Percentiles rank a stretch among this genome's conserved stretches.
Evolutionary conservation across 2,797 vertebrate species (phyloP).

Genomic region (Pelochelys cantorii): DNA sequence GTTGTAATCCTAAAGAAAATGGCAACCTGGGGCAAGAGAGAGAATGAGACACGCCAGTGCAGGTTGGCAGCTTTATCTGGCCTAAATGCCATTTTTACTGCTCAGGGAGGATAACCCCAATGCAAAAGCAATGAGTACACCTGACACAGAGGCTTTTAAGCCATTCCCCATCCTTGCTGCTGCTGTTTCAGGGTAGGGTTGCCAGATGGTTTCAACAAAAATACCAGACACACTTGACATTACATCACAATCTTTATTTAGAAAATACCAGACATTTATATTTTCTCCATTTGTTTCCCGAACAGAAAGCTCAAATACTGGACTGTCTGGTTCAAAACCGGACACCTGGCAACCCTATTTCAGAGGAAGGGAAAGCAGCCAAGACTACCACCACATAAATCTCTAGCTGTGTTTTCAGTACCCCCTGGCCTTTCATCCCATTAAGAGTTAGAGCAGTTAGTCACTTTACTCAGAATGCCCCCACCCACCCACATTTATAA

Average conservation of each 20-base stretch:
- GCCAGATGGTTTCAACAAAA: too few relatives aligned
- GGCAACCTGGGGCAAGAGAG: background rate
- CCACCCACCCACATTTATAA: background rate
- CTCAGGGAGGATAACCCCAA: background rate
- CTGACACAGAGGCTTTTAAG: background rate
- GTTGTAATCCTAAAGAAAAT: background rate
- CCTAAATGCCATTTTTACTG: background rate
- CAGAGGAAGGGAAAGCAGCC: background rate
- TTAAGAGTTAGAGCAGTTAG: background rate
- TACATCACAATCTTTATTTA: too few relatives aligned
- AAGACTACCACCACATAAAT: background rate
- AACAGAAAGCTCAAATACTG: too few relatives aligned
- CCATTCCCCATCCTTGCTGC: background rate
- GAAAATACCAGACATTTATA: too few relatives aligned
- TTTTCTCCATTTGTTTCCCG: too few relatives aligned
- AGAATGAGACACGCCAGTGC: background rate
- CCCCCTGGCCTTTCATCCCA: background rate
- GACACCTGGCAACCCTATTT: too few relatives aligned
- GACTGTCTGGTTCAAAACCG: too few relatives aligned
- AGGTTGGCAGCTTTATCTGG: background rate
- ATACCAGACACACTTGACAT: too few relatives aligned
- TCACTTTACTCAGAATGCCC: background rate
- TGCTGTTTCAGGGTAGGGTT: too few relatives aligned
- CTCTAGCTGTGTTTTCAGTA: background rate
- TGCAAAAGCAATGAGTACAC: background rate